A percentile compares a stretch with the other conserved stretches of the same genome.
Conservation (phyloP, 2,888 invertebrate species). For the Cosmopolites sordidus region DNA sequence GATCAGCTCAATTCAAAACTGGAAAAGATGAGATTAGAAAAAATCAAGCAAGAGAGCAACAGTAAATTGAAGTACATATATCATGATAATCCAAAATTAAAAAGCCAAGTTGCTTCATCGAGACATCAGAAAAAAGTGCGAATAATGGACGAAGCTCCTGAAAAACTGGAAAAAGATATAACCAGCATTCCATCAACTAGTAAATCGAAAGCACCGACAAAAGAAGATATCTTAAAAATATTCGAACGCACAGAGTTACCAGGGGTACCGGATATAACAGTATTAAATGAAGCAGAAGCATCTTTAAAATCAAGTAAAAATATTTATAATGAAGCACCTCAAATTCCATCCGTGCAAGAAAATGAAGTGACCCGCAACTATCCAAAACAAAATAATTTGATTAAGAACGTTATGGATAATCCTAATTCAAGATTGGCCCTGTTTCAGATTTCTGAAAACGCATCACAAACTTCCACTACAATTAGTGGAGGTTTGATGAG, state of each 20-base stretch:
- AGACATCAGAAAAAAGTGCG: conserved; percentile 28
- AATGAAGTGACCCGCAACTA: background rate
- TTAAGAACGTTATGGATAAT: conserved; percentile 28
- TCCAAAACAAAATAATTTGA: conserved; percentile 5
- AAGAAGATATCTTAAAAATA: conserved; percentile 34
- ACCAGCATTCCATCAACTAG: conserved; percentile 17
- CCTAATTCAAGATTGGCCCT: conserved; percentile 32
- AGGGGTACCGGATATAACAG: conserved; percentile 35
- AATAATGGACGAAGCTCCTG: conserved; percentile 33
- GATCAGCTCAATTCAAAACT: conserved; percentile 39
- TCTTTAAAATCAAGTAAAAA: background rate
- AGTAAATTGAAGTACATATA: conserved; percentile 36
- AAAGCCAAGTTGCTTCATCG: conserved; percentile 6
- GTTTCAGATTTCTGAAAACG: conserved; percentile 34
- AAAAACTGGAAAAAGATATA: conserved; percentile 30
- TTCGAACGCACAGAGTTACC: conserved; percentile 33
- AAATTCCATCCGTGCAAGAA: conserved; percentile 10
- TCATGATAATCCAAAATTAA: conserved; percentile 19
- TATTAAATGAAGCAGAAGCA: conserved; percentile 24
- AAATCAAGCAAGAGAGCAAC: conserved; percentile 40
- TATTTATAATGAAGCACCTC: background rate
- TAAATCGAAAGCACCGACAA: conserved; percentile 11
- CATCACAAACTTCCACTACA: conserved; percentile 13
- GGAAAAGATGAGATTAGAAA: conserved; percentile 36
- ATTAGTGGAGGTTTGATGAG: conserved; percentile 8